phyloP scores from a whole-genome alignment of 2,113 vertebrate genomes.

The Hiodon alosoides region DNA sequence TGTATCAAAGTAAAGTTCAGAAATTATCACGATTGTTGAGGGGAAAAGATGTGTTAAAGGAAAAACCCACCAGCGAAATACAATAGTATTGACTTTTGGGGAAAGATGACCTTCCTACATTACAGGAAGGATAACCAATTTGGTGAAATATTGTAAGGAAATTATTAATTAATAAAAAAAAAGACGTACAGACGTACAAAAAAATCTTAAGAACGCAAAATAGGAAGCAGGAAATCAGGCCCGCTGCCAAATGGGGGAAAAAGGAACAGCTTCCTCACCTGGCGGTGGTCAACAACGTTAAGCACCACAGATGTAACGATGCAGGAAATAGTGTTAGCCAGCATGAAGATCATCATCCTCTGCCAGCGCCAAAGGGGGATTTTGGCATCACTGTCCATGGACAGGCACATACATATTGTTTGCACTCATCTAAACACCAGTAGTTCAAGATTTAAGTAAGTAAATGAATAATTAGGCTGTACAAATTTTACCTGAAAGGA shows the following conservation, averaged over 20 bases:
- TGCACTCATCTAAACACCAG: too few relatives aligned
- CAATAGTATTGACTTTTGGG: not conserved
- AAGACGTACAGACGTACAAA: not conserved
- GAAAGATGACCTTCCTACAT: too few relatives aligned
- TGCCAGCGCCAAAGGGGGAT: slow-evolving; percentile 73
- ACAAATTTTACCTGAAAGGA: too few relatives aligned
- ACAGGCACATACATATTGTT: not conserved
- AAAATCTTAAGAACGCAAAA: not conserved
- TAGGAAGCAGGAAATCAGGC: not conserved
- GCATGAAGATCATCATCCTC: slow-evolving; percentile 74
- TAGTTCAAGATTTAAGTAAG: too few relatives aligned
- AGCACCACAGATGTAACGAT: slow-evolving; percentile 62
- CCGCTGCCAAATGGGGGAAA: not conserved
- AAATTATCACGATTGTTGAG: not conserved
- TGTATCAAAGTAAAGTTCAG: not conserved
- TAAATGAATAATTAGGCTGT: too few relatives aligned
- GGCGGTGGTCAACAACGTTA: slow-evolving; percentile 65
- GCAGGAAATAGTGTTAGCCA: slow-evolving; percentile 68
- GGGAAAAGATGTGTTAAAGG: too few relatives aligned
- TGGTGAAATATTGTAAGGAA: too few relatives aligned
- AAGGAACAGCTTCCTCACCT: slow-evolving; percentile 44
- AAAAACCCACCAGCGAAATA: not conserved
- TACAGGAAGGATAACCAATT: too few relatives aligned
- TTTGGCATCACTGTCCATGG: slow-evolving; percentile 57
- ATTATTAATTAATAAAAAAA: not conserved